Base-by-base conservation (phyloP, 2,797 vertebrate species). In the Acanthurus tractus region DNA sequence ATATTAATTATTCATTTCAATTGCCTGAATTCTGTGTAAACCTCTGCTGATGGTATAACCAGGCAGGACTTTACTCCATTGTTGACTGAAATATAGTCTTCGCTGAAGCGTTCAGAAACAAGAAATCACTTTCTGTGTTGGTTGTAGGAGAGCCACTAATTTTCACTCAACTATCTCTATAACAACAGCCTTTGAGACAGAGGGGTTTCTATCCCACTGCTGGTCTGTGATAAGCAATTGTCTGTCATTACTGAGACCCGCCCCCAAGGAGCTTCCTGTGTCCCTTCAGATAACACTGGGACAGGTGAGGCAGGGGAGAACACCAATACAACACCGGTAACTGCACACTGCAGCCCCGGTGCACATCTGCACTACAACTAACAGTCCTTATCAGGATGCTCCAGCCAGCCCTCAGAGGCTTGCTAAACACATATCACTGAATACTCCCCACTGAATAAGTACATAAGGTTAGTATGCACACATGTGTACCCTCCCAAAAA, bases 341-440 rank as follows among this genome's bases (percentile, higher is more conserved):
- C 59, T 61, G 70, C 77, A 83, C 74, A 83, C 68, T 70, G 65
- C 56, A 61, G 53, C 69, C 69, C 78, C 57, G 64, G 71, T 59
- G 29, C 83, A 86, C 81, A 85, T 85, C 76, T 68, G 70, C 73
- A 53, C 49, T 42, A 56, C 76, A 81, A 66, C 74, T 49, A 72
- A 48, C 50, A 57, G 69, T 59, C 54, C 89, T 92, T 94, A 92
- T 93, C 91, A 85, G 90, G 72, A 86, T 74, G 76, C 85, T 86
- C 79, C 92, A 93, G 92, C 90, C 83, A 83, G 76, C 68, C 87
- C 89, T 81, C 11, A 46, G 70, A 88, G 83, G 84, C 81, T 72
- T 76, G 76, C 83, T 58, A 11, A 87, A 89, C 74, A 83, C 75
- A 81, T 63, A 85, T 86, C 34, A 8, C 45, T 2, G 58, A 83